phyloP scores from a whole-genome alignment of 2,888 invertebrate genomes.

The Maniola hyperantus region DNA sequence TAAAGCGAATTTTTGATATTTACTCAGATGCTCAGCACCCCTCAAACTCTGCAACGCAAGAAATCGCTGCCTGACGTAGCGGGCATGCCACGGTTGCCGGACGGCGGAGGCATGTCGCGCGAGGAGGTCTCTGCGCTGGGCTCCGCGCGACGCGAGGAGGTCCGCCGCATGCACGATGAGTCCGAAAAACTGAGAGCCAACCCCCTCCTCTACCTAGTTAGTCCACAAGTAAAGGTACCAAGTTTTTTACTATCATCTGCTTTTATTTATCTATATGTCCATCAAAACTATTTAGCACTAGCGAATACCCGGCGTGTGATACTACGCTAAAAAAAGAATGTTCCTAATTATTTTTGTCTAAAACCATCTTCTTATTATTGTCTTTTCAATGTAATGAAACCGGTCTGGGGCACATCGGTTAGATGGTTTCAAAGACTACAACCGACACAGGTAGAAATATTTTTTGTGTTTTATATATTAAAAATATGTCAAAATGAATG shows the following conservation, averaged over 20 bases:
- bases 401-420: no score
- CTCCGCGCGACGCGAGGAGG: conserved; percentile 96
- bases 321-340: no score
- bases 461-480: no score
- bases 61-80: conserved; percentile 98
- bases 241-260: neutral
- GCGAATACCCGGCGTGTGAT: no score
- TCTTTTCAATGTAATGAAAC: no score
- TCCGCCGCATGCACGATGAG: conserved; percentile 95
- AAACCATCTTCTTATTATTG: no score
- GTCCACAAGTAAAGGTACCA: conserved; percentile 97
- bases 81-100: conserved; percentile 89
- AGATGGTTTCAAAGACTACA: no score
- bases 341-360: no score
- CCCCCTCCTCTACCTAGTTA: conserved; percentile 97
- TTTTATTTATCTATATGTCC: no score
- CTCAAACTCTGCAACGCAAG: conserved; percentile 92
- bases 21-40: conserved; percentile 89
- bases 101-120: conserved; percentile 92
- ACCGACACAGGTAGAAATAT: no score
- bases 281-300: no score
- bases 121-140: conserved; percentile 98
- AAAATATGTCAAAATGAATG: neutral
- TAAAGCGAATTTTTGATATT: conserved; percentile 1
- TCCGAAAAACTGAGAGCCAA: conserved; percentile 96